Base-by-base conservation (phyloP, 1,140 invertebrate genomes). In the Stenopsyche tienmushanensis region DNA sequence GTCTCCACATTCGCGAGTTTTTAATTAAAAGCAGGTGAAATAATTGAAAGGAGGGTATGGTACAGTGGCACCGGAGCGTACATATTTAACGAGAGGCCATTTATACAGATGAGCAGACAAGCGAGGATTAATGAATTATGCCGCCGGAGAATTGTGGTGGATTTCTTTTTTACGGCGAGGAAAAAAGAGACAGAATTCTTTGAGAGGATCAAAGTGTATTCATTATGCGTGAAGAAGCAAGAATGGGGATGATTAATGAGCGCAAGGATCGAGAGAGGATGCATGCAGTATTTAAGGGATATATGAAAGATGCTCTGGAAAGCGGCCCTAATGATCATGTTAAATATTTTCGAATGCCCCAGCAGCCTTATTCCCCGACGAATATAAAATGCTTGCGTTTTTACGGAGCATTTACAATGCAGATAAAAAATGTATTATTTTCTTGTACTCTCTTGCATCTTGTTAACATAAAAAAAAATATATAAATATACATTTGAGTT, bases 61-160 rank as follows among this genome's bases (percentile, higher is more conserved):
- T 15, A 24, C 52, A 10, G 21, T 42, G 23, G 23, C 57, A 47
- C 44, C 57, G 57, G 25, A 60, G 57, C 57, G 57, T 60, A 41
- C 57, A 60, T 60, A 47, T 60, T 60, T 60, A 60, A 60, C 57
- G 57, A 60, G 57, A 5, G 44, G 57, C 57, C 57, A 60, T 60
- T 60, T 60, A 60, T 26, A 60, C 57, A 24, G 57, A 60, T 26
- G 57, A 60, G 42, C 8, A 44, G 42, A 54, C 41, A 60, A 60
- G n/a, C 57, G 26, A 44, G 42, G 23, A 60, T 60, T 60, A 60
- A 60, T 60, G 57, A 60, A 60, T 60, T 60, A 47, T 60, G 57
- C 39, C 41, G 55, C 15, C 18, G 24, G 9, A 21, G 41, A 26
- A 15, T 9, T 21, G 3, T 18, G 23, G 23, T 8, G 23, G 13